Evolutionary conservation across 2,113 vertebrate species (phyloP), one percentile per base, ranked within the genome.

Genomic region (Dipodomys merriami): DNA sequence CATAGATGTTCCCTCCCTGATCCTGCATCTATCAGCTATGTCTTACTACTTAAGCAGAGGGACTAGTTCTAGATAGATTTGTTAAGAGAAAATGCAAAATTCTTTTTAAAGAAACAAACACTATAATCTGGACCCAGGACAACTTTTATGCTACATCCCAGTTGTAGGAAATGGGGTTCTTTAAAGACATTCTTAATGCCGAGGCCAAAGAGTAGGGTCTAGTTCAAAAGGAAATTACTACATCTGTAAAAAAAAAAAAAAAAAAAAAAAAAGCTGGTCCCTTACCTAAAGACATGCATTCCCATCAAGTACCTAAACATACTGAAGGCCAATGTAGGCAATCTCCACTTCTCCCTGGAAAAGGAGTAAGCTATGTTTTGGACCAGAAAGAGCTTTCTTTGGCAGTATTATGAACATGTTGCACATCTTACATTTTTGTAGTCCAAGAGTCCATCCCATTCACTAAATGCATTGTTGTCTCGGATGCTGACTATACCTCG

Each of bases 381-480:
- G 33, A 80, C 9, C 44, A 80, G 44, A 35, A 23, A 62, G 64
- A 25, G 1, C 30, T 35, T 62, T 39, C 73, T 86, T 74, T 46
- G 30, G 30, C 33, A 71, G 73, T 57, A 30, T 77, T 46, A 95
- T 33, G 29, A 89, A 33, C 0, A 1, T 62, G 39, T 72, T 46
- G 80, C 64, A 81, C 72, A 62, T 62, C 97, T 96, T 94, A 97
- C 97, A 23, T 83, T 96, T n/a, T 88, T 83, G 92, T 95, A 97
- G 92, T 97, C 93, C 94, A 97, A 29, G 92, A 96, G 9, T 86
- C 95, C 94, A 84, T 95, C 86, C 96, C 96, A 98, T 85, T 96
- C 96, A 68, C 96, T 97, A 93, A 96, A 82, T 86, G 88, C 78
- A 62, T 95, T 96, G 72, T 79, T 88, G 88, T 96, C 96, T 86